Conservation (phyloP, 2,888 invertebrate species). For the Drosophila macrothrix region DNA sequence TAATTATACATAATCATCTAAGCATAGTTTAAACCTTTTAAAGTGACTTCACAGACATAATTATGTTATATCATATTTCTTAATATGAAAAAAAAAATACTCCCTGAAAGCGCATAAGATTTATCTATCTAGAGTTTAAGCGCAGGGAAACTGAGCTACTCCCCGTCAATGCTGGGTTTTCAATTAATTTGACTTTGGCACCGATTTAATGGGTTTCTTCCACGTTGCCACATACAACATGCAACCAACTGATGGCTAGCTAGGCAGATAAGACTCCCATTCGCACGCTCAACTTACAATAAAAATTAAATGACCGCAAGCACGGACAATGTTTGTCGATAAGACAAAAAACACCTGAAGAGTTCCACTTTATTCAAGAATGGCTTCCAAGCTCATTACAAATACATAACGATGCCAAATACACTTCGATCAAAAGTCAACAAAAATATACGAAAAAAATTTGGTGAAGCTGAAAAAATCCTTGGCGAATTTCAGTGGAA, state of each 20-base stretch:
- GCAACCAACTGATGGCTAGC: conserved; percentile 7
- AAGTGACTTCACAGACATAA: not conserved
- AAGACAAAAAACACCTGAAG: not conserved
- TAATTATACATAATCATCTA: not conserved
- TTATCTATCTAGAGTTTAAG: not conserved
- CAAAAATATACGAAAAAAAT: not conserved
- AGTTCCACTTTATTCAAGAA: not conserved
- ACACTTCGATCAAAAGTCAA: not conserved
- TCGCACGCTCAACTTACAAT: conserved; percentile 43
- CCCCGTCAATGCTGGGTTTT: not conserved
- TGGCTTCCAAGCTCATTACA: not conserved
- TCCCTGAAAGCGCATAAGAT: not conserved
- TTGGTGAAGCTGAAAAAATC: conserved; percentile 4
- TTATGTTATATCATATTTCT: not conserved
- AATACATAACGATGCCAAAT: not conserved
- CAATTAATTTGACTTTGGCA: conserved; percentile 16
- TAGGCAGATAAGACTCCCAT: conserved; percentile 6
- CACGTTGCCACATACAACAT: conserved; percentile 10
- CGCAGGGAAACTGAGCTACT: not conserved
- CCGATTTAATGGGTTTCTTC: conserved; percentile 39
- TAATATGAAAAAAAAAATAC: not conserved
- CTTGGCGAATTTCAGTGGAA: conserved; percentile 45
- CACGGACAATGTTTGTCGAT: conserved; percentile 24
- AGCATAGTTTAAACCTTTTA: not conserved
- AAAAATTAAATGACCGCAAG: conserved; percentile 27